Conservation (phyloP, 2,113 vertebrate genomes). For the Benitochromis conjunctus region DNA sequence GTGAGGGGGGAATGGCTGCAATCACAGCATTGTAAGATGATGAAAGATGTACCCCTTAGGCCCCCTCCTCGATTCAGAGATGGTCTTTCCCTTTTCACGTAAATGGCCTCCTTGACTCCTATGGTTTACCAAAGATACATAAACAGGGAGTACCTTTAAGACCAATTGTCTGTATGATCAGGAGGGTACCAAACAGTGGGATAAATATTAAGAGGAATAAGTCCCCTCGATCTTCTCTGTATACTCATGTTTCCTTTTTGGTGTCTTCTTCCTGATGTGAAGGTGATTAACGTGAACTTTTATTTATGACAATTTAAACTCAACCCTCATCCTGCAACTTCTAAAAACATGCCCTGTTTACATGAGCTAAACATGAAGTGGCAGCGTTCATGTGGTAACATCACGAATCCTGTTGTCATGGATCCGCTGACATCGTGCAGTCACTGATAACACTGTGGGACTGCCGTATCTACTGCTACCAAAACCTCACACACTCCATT, state of each 20-base stretch:
- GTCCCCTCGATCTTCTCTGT: background rate
- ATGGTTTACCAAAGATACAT: too few relatives aligned
- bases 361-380: background rate
- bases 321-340: background rate
- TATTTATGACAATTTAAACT: background rate
- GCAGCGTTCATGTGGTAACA: background rate
- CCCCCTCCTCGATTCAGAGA: too few relatives aligned
- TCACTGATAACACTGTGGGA: background rate
- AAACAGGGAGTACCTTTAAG: too few relatives aligned
- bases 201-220: background rate
- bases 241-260: background rate
- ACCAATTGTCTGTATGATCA: too few relatives aligned
- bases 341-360: background rate
- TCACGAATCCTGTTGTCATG: background rate
- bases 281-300: background rate
- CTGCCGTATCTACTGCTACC: background rate
- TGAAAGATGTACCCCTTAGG: too few relatives aligned
- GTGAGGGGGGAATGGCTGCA: too few relatives aligned
- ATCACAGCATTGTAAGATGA: too few relatives aligned
- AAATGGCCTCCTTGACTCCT: too few relatives aligned
- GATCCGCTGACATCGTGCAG: background rate
- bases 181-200: background rate
- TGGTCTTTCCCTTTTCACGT: too few relatives aligned
- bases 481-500: background rate
- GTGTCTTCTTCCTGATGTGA: background rate